Evolutionary conservation across 2,888 invertebrate species (phyloP), one percentile per base, ranked within the genome.

Genomic region (Steromphala cineraria): DNA sequence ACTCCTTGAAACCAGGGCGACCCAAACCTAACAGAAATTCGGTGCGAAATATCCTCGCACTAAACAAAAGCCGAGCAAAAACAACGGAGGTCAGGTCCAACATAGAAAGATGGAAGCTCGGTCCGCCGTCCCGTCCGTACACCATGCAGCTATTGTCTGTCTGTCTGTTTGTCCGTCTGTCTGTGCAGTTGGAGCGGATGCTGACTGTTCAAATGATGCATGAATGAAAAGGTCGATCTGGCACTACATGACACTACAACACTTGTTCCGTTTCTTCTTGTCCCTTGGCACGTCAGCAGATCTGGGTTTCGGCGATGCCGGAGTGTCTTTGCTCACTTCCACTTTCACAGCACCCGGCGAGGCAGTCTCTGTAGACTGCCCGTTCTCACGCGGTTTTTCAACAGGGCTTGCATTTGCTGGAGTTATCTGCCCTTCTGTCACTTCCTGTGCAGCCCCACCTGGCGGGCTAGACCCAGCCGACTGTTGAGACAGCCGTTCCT

Each of bases 191-290:
- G 28, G 31, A 31, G 36, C 67, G 67, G 36, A 77, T 62, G 62
- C 62, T 62, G 28, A 77, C 53, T 55, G 36, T 36, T 36, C 56
- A 36, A 21, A 78, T 56, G 75, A 75, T 53, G 24, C 31, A 78
- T 71, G 79, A 40, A 79, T 53, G 31, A 53, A n/a, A 36, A 36
- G 36, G 36, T 36, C 4, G 36, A 21, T 15, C 31, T n/a, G 28
- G 67, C 46, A 80, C 87, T 89, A 90, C 90, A 89, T 89, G 31
- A 90, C 80, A 36, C 81, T 78, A 84, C 90, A 90, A 81, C 90
- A 90, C 76, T 88, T 89, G 80, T 89, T 89, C 85, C 89, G 88
- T 85, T 90, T 90, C 82, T 88, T 90, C 81, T 88, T 88, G 79
- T 87, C 87, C 78, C 86, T 82, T 24, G 75, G 78, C 15, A 80